phyloP scores from a whole-genome alignment of 2,888 invertebrate genomes.

The Coelinius sp. region DNA sequence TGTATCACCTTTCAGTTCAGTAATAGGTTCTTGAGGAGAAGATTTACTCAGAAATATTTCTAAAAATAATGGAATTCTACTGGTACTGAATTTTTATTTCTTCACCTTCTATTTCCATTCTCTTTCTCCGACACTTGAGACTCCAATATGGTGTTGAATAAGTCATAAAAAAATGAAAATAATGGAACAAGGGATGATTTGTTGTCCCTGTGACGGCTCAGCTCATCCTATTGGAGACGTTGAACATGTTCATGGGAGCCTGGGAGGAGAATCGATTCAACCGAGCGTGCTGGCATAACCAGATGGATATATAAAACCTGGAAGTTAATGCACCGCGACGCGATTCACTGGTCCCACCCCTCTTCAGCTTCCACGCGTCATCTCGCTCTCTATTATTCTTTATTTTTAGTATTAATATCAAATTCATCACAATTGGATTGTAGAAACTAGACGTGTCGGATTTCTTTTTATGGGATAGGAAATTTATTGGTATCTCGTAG shows the following conservation, averaged over 20 bases:
- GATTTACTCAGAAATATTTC: too few relatives aligned
- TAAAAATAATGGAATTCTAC: not conserved
- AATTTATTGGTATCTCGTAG: not conserved
- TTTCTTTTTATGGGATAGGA: not conserved
- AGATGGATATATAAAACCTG: conserved; percentile 59
- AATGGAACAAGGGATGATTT: conserved; percentile 18
- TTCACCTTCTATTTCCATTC: too few relatives aligned
- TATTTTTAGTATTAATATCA: conserved; percentile 69
- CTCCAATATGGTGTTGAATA: conserved; percentile 16
- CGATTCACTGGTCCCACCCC: conserved; percentile 42
- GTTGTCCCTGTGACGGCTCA: conserved; percentile 4
- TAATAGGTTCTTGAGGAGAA: too few relatives aligned
- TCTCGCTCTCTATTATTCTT: conserved; percentile 63
- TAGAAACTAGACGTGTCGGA: conserved; percentile 5
- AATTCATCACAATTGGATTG: conserved; percentile 67
- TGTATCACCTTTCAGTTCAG: too few relatives aligned
- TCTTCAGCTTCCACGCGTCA: conserved; percentile 13
- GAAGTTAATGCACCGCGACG: conserved; percentile 67
- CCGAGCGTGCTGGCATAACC: conserved; percentile 53
- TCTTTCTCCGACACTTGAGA: conserved; percentile 4
- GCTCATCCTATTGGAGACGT: conserved; percentile 20
- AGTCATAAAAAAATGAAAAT: conserved; percentile 14
- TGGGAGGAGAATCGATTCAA: conserved; percentile 30
- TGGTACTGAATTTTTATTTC: not conserved
- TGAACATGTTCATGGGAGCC: conserved; percentile 21